A percentile compares a stretch with the other conserved stretches of the same genome.
Conservation (phyloP, 2,797 vertebrate genomes). For the Anguilla megastoma region DNA sequence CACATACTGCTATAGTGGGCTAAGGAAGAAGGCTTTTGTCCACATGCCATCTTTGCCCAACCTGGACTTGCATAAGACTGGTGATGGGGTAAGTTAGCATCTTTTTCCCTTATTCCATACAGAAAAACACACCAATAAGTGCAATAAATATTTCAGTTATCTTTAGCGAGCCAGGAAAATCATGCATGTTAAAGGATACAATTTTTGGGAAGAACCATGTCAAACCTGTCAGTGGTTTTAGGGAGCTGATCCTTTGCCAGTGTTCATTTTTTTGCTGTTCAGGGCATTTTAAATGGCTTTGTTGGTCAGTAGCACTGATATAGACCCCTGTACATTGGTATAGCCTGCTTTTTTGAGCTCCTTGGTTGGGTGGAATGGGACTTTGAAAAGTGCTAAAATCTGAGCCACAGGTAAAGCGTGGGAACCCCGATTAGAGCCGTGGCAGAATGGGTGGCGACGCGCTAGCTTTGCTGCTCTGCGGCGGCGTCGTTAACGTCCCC, state of each 20-base stretch:
- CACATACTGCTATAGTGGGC: conserved; percentile 98
- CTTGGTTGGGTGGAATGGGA: background rate
- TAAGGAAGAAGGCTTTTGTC: conserved; percentile 95
- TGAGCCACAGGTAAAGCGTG: conserved; percentile 20
- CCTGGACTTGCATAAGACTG: conserved; percentile 90
- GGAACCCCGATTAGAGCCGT: background rate
- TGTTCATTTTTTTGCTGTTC: background rate
- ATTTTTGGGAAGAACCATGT: background rate
- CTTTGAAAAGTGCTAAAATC: background rate
- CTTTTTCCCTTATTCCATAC: background rate
- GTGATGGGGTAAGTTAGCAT: conserved; percentile 81
- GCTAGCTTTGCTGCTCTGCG: background rate
- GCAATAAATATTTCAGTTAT: too few relatives aligned
- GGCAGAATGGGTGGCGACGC: background rate
- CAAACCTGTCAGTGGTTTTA: background rate
- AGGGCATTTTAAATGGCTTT: too few relatives aligned
- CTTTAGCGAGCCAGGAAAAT: too few relatives aligned
- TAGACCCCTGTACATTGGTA: background rate
- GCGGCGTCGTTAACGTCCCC: too few relatives aligned
- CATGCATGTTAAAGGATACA: too few relatives aligned
- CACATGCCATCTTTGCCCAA: conserved; percentile 95
- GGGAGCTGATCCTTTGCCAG: background rate
- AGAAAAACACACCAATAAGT: background rate
- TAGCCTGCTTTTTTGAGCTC: too few relatives aligned
- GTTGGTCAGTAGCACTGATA: background rate